Conservation (phyloP, 2,113 vertebrate genomes). For the Octodon degus region DNA sequence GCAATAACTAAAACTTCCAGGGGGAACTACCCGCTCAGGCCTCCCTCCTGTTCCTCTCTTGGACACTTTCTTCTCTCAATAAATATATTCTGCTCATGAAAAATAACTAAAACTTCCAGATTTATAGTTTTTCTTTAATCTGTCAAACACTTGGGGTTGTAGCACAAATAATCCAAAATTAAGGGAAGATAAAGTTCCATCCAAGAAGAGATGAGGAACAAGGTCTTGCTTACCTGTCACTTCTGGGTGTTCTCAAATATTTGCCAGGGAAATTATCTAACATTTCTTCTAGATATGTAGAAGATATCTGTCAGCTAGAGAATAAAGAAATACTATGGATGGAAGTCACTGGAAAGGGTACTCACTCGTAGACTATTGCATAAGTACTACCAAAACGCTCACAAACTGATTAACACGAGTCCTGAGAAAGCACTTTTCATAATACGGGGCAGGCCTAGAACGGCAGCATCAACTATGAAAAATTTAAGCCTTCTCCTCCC, state of each 20-base stretch:
- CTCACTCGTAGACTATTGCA: neutral
- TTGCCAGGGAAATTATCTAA: neutral
- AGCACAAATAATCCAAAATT: neutral
- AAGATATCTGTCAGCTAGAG: neutral
- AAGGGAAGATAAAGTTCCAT: neutral
- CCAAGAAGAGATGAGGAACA: neutral
- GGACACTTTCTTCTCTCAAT: too few relatives aligned
- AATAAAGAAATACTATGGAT: neutral
- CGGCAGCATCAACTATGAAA: neutral
- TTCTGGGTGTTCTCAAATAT: neutral
- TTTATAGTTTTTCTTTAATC: neutral
- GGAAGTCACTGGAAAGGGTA: too few relatives aligned
- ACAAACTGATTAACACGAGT: neutral
- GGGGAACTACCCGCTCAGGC: too few relatives aligned
- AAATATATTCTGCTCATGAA: too few relatives aligned
- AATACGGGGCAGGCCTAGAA: accelerated
- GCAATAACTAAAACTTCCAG: neutral
- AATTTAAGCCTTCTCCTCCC: neutral
- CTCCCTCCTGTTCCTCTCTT: too few relatives aligned
- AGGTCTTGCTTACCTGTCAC: neutral
- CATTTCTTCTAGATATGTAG: neutral
- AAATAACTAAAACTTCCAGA: neutral
- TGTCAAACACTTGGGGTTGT: neutral
- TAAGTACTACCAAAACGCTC: neutral
- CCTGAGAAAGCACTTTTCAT: neutral